phyloP scores from a whole-genome alignment of 2,113 vertebrate species.

The Hippolais icterina region DNA sequence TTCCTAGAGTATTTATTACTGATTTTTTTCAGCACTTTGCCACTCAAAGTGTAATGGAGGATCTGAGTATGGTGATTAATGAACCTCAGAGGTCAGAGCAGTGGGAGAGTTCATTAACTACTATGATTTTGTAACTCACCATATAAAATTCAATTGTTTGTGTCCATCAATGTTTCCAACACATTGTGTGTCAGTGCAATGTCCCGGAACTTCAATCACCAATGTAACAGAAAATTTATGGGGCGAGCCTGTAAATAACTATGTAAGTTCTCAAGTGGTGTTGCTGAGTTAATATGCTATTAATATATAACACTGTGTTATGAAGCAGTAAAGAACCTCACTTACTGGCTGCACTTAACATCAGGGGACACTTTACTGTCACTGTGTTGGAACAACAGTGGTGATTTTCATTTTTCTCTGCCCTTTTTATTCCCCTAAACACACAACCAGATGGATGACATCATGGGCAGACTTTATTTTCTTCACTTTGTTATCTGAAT shows the following conservation, averaged over 20 bases:
- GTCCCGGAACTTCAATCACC: background rate
- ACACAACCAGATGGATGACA: background rate
- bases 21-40: background rate
- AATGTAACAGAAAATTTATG: background rate
- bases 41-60: background rate
- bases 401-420: background rate
- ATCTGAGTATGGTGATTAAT: background rate
- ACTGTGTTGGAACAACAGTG: background rate
- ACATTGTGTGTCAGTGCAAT: background rate
- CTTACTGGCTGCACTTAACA: background rate
- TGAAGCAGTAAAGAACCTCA: background rate
- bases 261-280: background rate
- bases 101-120: background rate
- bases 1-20: background rate
- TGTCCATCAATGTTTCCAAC: background rate
- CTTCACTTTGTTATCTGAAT: background rate
- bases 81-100: background rate
- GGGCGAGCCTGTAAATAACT: slow-evolving; percentile 12
- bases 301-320: background rate
- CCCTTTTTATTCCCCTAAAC: background rate
- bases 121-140: background rate
- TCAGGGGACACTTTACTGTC: background rate
- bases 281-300: background rate
- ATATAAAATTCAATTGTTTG: background rate
- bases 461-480: background rate